Evolutionary conservation across 2,888 invertebrate species (phyloP).

Genomic region (Apodemia mormo): DNA sequence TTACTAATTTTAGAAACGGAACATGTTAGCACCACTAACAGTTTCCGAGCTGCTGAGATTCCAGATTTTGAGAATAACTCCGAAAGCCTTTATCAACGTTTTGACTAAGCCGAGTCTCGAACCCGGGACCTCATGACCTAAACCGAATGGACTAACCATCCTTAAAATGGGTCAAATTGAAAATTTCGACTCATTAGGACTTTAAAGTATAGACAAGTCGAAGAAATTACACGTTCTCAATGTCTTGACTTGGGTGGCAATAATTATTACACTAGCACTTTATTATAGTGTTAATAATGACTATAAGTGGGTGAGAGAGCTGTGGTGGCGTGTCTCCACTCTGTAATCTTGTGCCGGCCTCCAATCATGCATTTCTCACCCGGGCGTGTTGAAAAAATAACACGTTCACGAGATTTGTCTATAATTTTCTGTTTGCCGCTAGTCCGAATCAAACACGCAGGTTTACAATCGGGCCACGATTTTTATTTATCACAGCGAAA

Average conservation of each 20-base stretch:
- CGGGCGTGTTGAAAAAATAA: constrained; percentile 81
- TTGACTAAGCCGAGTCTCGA: no score
- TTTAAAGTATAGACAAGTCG: constrained; percentile 19
- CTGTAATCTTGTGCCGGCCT: constrained; percentile 78
- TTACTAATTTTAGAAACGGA: no score
- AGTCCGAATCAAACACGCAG: constrained; percentile 31
- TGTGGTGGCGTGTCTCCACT: constrained; percentile 71
- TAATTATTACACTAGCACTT: constrained; percentile 72
- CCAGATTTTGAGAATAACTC: no score
- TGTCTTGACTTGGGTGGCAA: constrained; percentile 60
- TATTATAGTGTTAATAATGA: constrained; percentile 76
- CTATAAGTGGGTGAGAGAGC: constrained; percentile 69
- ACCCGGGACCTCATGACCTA: no score
- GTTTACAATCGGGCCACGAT: constrained; percentile 16
- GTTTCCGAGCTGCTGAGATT: no score
- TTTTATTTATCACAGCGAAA: constrained; percentile 28
- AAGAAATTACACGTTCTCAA: constrained; percentile 29
- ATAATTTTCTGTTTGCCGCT: constrained; percentile 77
- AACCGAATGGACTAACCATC: neutral
- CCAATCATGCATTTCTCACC: constrained; percentile 81
- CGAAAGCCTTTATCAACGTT: no score
- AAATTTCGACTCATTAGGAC: constrained; percentile 17
- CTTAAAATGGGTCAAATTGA: constrained; percentile 4
- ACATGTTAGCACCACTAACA: no score
- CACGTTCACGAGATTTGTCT: constrained; percentile 75